phyloP scores from a whole-genome alignment of 2,113 vertebrate species.

The Sardina pilchardus region DNA sequence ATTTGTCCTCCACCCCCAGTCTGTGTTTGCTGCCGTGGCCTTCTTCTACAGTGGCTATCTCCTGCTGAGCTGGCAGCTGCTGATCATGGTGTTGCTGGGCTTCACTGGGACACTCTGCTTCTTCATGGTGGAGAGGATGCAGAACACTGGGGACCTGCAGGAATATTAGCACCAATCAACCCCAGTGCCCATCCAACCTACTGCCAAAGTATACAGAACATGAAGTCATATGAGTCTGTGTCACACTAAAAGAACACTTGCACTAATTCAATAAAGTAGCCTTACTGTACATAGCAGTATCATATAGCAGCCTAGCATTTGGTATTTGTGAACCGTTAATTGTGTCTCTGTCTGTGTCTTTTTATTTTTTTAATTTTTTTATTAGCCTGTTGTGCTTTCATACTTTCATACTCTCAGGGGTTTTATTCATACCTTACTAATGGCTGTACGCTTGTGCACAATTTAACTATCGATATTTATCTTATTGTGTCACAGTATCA shows the following conservation, averaged over 20 bases:
- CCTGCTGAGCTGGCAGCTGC: constrained; percentile 91
- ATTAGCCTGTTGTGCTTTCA: not conserved
- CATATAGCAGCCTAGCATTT: not conserved
- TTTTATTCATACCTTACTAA: constrained; percentile 20
- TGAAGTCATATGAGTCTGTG: not conserved
- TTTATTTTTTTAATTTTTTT: not conserved
- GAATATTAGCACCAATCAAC: constrained; percentile 53
- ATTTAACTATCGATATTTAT: constrained; percentile 45
- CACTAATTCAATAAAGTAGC: constrained; percentile 18
- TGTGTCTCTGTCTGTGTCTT: not conserved
- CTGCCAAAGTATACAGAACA: not conserved
- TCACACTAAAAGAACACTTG: not conserved
- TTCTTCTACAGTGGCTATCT: constrained; percentile 98
- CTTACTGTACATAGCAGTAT: not conserved
- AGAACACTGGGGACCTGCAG: constrained; percentile 55
- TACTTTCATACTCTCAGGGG: constrained; percentile 44
- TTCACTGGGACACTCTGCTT: constrained; percentile 90
- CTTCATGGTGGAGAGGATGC: constrained; percentile 82
- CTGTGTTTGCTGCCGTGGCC: constrained; percentile 87
- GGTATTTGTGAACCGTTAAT: constrained; percentile 23
- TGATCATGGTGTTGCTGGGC: constrained; percentile 87
- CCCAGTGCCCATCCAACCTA: not conserved
- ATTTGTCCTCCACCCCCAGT: constrained; percentile 67
- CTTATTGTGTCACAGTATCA: not conserved
- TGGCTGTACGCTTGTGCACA: constrained; percentile 36